Percentiles rank a stretch among this genome's conserved stretches.
Evolutionary conservation across 2,113 vertebrate species (phyloP).

Genomic region (Amblyornis subalaris): DNA sequence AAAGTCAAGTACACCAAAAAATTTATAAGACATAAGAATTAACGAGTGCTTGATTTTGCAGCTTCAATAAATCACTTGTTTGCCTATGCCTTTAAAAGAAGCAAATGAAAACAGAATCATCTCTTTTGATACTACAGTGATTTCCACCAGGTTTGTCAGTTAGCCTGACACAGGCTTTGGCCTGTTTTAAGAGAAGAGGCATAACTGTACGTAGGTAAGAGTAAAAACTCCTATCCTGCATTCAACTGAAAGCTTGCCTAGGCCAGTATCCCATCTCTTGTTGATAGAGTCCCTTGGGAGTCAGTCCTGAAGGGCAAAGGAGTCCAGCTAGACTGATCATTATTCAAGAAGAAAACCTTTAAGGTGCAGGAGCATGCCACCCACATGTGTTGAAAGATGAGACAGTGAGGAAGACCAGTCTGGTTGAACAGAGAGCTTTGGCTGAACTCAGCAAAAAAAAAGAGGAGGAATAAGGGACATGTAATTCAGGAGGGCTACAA

Average conservation of each 20-base stretch:
- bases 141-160: neutral
- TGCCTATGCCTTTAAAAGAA: neutral
- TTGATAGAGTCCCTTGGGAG: neutral
- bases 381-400: neutral
- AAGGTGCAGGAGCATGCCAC: neutral
- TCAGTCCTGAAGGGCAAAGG: neutral
- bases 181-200: too few relatives aligned
- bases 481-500: neutral
- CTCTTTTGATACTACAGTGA: neutral
- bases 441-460: neutral
- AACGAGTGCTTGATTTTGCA: neutral
- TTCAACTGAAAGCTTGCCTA: too few relatives aligned
- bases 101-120: neutral
- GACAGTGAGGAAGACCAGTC: neutral
- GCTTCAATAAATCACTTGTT: neutral
- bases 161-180: neutral
- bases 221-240: too few relatives aligned
- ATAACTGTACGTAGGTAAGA: too few relatives aligned
- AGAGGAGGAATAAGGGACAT: neutral
- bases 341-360: neutral
- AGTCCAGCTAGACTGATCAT: neutral
- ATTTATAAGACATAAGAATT: neutral
- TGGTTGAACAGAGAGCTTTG: neutral
- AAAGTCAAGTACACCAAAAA: neutral
- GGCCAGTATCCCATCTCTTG: too few relatives aligned